Base-by-base conservation (phyloP, 2,888 invertebrate species). In the Mimumesa dahlbomi region DNA sequence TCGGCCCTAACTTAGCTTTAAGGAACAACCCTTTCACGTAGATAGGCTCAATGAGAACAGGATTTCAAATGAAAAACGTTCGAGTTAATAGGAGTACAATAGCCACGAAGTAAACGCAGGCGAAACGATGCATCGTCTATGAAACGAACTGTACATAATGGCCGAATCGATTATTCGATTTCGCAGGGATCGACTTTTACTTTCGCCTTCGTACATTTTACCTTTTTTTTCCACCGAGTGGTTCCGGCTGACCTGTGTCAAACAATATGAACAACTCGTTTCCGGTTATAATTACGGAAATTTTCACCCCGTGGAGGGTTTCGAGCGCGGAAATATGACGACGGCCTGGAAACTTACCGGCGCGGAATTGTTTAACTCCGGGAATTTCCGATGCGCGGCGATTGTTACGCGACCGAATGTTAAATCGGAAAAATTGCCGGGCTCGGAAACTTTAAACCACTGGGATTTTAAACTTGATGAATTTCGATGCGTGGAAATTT, bases 1-100 rank as follows among this genome's bases (percentile, higher is more conserved):
- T 66, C 56, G 73, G 63, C 46, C 54, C 43, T 42, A 53, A 59
- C 11, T 11, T 66, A 69, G 61, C 13, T 63, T 54, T 76, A 77
- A 77, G 69, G 56, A 31, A 54, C 31, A 63, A 49, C 34, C 25
- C 38, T 48, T 34, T 29, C 36, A 11, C 40, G 57, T 77, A 64
- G 58, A 16, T 76, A 75, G 76, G 40, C 58, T 64, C 31, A 57
- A 49, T 48, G 50, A 57, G 50, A n/a, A 67, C 45, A 46, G 38
- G 19, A 52, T 48, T 46, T 50, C 21, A 43, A 59, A 61, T 50
- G 19, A 43, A 59, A 61, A 63, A 57, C 63, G 36, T 65, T 69
- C 36, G 50, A 50, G 52, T 57, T 52, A 43, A 38, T 53, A 53
- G 38, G 38, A 22, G n/a, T 34, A 34, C 4, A 7, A 4, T 34